phyloP scores from a whole-genome alignment of 2,888 invertebrate genomes.

The Mimachlamys varia region DNA sequence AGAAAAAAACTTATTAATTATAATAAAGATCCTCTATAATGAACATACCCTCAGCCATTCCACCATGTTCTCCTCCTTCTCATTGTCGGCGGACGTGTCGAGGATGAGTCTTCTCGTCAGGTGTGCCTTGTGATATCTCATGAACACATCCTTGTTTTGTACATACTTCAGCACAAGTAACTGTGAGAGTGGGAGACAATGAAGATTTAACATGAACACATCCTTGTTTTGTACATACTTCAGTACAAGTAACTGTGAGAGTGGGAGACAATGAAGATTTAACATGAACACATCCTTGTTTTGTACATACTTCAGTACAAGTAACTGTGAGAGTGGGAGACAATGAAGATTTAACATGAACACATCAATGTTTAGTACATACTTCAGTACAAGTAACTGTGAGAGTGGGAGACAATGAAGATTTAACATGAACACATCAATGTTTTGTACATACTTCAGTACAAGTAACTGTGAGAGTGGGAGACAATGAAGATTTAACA shows the following conservation, averaged over 20 bases:
- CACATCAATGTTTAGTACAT: no score
- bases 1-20: no score
- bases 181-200: constrained; percentile 62
- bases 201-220: background rate
- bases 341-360: background rate
- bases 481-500: background rate
- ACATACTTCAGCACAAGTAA: constrained; percentile 98
- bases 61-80: constrained; percentile 99
- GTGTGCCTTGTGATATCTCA: constrained; percentile 99
- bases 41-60: constrained; percentile 88
- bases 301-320: constrained; percentile 99
- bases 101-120: constrained; percentile 96
- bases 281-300: no score
- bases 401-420: no score
- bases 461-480: constrained; percentile 87
- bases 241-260: no score
- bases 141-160: constrained; percentile 99
- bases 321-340: constrained; percentile 82
- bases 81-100: constrained; percentile 98
- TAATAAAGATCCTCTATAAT: no score
- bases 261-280: no score
- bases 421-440: no score
- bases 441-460: constrained; percentile 89
- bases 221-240: no score
- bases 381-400: no score